phyloP scores from a whole-genome alignment of 1,140 invertebrate genomes.

The Bombus superbus region DNA sequence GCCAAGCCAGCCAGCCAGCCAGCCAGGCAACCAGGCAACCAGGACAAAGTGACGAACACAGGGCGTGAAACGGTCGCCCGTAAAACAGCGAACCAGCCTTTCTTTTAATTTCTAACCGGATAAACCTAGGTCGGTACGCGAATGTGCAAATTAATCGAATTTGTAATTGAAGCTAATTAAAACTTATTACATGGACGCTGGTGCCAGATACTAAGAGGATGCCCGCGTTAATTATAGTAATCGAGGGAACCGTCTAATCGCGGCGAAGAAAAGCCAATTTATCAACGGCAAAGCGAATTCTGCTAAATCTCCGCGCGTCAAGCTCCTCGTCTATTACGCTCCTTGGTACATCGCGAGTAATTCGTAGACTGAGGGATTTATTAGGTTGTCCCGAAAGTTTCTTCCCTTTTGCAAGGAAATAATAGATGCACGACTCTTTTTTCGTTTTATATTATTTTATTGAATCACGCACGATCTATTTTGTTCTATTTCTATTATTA shows the following conservation, averaged over 20 bases:
- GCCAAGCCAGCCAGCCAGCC: too few species aligned
- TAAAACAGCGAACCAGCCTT: not conserved
- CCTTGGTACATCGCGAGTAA: not conserved
- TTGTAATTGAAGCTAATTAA: conserved; percentile 14
- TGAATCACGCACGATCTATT: too few species aligned
- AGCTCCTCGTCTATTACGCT: not conserved
- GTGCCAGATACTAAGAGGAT: not conserved
- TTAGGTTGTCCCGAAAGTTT: too few species aligned
- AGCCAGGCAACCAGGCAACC: not conserved
- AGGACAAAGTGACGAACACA: not conserved
- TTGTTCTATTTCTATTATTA: too few species aligned
- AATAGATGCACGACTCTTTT: too few species aligned
- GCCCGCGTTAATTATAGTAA: conserved; percentile 26
- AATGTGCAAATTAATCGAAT: conserved; percentile 18
- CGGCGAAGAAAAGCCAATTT: not conserved
- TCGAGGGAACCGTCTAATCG: not conserved
- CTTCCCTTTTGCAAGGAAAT: too few species aligned
- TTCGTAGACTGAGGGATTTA: not conserved
- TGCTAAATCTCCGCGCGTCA: not conserved
- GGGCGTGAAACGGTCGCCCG: not conserved
- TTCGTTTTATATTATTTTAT: too few species aligned
- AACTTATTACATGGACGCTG: not conserved
- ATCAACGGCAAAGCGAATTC: conserved; percentile 5
- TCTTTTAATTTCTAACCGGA: not conserved
- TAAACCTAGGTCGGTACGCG: not conserved